Evolutionary conservation across 2,797 vertebrate species (phyloP).

Genomic region (Presbytis comata): DNA sequence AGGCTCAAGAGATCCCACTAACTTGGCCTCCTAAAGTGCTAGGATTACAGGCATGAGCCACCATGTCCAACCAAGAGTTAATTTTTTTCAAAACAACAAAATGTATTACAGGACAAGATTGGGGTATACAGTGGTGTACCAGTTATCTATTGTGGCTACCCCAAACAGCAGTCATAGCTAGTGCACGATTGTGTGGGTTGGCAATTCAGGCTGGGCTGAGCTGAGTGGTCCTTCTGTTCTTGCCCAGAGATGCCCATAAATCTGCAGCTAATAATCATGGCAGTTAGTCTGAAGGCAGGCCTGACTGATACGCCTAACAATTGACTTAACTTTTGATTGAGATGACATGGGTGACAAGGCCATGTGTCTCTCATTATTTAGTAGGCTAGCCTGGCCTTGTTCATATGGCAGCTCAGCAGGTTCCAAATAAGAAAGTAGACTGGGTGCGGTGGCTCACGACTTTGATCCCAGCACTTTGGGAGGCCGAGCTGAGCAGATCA

Average conservation of each 20-base stretch:
- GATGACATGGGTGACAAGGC: not conserved
- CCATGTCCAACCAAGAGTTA: not conserved
- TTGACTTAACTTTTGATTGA: not conserved
- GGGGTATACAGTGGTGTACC: not conserved
- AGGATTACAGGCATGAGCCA: too few species aligned
- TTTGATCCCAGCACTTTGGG: too few species aligned
- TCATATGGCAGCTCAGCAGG: not conserved
- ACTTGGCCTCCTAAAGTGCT: too few species aligned
- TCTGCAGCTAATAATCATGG: not conserved
- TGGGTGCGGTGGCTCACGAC: too few species aligned
- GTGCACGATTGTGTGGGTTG: not conserved
- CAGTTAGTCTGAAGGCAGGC: not conserved
- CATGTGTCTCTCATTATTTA: not conserved
- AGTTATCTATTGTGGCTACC: not conserved
- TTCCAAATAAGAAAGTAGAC: not conserved
- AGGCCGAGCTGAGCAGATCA: too few species aligned
- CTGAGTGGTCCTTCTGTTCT: not conserved
- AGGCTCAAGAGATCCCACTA: too few species aligned
- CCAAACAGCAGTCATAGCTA: not conserved
- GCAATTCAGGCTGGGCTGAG: not conserved
- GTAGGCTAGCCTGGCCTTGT: not conserved
- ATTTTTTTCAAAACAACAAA: not conserved
- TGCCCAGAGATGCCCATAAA: not conserved
- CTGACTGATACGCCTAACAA: not conserved
- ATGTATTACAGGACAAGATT: not conserved